Base-by-base conservation (phyloP, 2,888 invertebrate species). In the Euzophera pinguis region DNA sequence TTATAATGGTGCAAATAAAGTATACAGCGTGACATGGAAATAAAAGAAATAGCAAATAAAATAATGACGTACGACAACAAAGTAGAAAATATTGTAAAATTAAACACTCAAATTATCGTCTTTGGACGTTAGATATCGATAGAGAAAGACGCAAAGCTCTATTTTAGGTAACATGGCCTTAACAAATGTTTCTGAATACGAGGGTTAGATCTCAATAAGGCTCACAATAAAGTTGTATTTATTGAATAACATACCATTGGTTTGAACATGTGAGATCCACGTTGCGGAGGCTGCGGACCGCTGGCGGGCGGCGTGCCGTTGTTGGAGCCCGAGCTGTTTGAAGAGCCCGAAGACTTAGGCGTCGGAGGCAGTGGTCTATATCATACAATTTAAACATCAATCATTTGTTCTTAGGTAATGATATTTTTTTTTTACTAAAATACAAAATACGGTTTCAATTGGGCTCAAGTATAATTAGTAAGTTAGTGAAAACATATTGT, bases 211-310 rank as follows among this genome's bases (percentile, higher is more conserved):
- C 12, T 29, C 29, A 3, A 16, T 59, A 61, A 38, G 35, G 50
- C 34, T 43, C 47, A 45, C 47, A 60, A 60, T 62, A 59, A 51
- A 54, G 38, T 55, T 53, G 53, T 53, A 69, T 92, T 77, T 88
- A 52, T 34, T 42, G 3, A 42, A 14, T 22, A 13, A 53, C 64
- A 37, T 68, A 96, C 96, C 96, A 96, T 95, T 63, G 97, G 96
- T 83, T 96, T 97, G 87, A 96, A 97, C 75, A 96, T 93, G 79
- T 96, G 94, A 47, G 96, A 95, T 77, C 95, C 95, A 62, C 97
- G 93, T 75, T 96, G 96, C 59, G 94, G 95, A 47, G 94, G 95
- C 64, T 91, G 91, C 57, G 91, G 91, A 7, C 81, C 89, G 78
- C 76, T 83, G 69, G 89, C 91, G 63, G 88, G 91, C 71, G 86